A percentile compares a stretch with the other conserved stretches of the same genome.
These are phyloP conservation scores for Dysdera silvatica DNA, from an alignment of 1,140 invertebrate species.

Conservation along the genomic window DNA sequence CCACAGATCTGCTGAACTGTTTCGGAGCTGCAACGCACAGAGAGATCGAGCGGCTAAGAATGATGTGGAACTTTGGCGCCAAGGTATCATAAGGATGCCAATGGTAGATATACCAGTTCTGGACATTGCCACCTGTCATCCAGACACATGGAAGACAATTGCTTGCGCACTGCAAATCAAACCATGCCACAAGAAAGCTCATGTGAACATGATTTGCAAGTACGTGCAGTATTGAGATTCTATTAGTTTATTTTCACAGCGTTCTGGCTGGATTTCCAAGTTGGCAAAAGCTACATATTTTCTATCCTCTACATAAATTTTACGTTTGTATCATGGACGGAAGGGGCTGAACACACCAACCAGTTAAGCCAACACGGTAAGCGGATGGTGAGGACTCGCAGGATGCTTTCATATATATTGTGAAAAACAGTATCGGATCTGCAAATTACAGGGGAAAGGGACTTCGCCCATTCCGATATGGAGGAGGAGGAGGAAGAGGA, in stretches of 20 bases:
- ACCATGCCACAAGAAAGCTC: slow-evolving; percentile 65
- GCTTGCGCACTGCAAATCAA: slow-evolving; percentile 78
- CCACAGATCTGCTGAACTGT: slow-evolving; percentile 65
- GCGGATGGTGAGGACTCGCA: too few species aligned
- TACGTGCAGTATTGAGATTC: slow-evolving; percentile 29
- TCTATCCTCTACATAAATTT: too few species aligned
- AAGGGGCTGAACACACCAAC: too few species aligned
- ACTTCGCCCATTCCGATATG: too few species aligned
- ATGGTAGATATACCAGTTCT: slow-evolving; percentile 60
- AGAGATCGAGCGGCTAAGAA: slow-evolving; percentile 58
- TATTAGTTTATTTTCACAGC: not conserved
- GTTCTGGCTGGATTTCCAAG: too few species aligned
- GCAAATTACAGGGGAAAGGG: too few species aligned
- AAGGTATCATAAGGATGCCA: slow-evolving; percentile 38
- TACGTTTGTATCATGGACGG: too few species aligned
- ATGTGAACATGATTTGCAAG: slow-evolving; percentile 67
- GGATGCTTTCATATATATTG: too few species aligned
- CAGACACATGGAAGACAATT: slow-evolving; percentile 71
- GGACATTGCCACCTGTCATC: slow-evolving; percentile 65
- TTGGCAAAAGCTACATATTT: too few species aligned
- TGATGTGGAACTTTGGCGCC: slow-evolving; percentile 55
- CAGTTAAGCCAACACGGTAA: too few species aligned
- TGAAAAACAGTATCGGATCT: too few species aligned
- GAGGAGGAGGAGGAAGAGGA: too few species aligned
- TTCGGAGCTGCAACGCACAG: slow-evolving; percentile 57